Percentiles rank a stretch among this genome's conserved stretches.
phyloP scores from a whole-genome alignment of 1,140 invertebrate species.

The Ganaspis sp. region DNA sequence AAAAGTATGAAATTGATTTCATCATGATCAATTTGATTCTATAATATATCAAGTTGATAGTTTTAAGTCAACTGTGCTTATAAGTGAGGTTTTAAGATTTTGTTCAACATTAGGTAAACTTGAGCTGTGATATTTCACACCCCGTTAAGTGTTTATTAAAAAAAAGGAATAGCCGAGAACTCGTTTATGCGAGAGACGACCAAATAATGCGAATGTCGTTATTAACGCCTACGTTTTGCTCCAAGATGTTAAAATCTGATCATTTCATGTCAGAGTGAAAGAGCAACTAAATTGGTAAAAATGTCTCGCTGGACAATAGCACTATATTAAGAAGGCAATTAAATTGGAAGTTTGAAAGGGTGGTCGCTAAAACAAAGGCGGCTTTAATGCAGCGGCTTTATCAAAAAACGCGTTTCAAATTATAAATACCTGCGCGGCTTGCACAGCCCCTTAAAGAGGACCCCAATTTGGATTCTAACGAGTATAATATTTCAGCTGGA shows the following conservation, averaged over 20 bases:
- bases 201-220: neutral
- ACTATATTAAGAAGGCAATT: slow-evolving; percentile 65
- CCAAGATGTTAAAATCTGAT: neutral
- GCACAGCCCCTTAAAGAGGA: slow-evolving; percentile 49
- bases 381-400: slow-evolving; percentile 58
- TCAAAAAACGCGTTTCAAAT: slow-evolving; percentile 67
- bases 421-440: slow-evolving; percentile 61
- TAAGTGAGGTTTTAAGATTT: too few relatives aligned
- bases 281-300: slow-evolving; percentile 53
- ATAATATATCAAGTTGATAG: too few relatives aligned
- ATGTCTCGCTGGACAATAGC: slow-evolving; percentile 60
- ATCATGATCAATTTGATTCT: too few relatives aligned
- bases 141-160: too few relatives aligned
- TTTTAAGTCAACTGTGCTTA: too few relatives aligned
- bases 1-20: too few relatives aligned
- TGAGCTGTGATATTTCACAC: too few relatives aligned
- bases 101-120: too few relatives aligned
- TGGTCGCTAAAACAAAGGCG: slow-evolving; percentile 63
- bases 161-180: neutral
- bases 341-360: slow-evolving; percentile 62
- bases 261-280: neutral
- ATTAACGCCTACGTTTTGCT: slow-evolving; percentile 3
- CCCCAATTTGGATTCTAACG: slow-evolving; percentile 72
- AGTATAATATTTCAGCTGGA: slow-evolving; percentile 67
- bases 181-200: neutral